Evolutionary conservation across 1,140 invertebrate genomes (phyloP).

Genomic region (Sinonovacula constricta): DNA sequence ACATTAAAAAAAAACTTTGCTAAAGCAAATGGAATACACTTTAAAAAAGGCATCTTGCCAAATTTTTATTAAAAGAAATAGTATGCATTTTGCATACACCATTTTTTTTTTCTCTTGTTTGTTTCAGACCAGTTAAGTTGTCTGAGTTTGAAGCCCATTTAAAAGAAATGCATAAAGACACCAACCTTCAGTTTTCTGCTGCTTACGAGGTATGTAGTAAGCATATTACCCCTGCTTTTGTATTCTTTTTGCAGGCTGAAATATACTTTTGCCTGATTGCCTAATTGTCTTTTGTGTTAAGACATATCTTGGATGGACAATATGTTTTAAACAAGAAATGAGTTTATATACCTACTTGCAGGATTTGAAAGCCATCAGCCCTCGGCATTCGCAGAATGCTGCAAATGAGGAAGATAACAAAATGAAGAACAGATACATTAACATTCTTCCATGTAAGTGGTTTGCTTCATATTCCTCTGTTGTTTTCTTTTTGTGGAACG

Average conservation of each 20-base stretch:
- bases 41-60: too few relatives aligned
- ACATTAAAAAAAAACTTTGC: too few relatives aligned
- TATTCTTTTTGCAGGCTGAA: background rate
- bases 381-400: slow-evolving; percentile 90
- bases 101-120: background rate
- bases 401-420: slow-evolving; percentile 96
- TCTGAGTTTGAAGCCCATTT: slow-evolving; percentile 55
- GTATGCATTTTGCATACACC: too few relatives aligned
- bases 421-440: slow-evolving; percentile 98
- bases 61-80: too few relatives aligned
- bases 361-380: slow-evolving; percentile 88
- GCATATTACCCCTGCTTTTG: background rate
- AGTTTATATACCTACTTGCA: background rate
- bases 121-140: slow-evolving; percentile 51
- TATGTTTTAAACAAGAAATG: background rate
- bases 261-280: too few relatives aligned
- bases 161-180: slow-evolving; percentile 62
- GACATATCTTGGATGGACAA: background rate
- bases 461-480: too few relatives aligned
- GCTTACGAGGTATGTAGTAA: slow-evolving; percentile 67
- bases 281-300: slow-evolving; percentile 1
- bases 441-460: slow-evolving; percentile 95
- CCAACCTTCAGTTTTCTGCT: slow-evolving; percentile 65
- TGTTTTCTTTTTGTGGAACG: too few relatives aligned
- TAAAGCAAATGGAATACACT: too few relatives aligned